Conservation (phyloP, 2,797 vertebrate species). For the Argya squamiceps region DNA sequence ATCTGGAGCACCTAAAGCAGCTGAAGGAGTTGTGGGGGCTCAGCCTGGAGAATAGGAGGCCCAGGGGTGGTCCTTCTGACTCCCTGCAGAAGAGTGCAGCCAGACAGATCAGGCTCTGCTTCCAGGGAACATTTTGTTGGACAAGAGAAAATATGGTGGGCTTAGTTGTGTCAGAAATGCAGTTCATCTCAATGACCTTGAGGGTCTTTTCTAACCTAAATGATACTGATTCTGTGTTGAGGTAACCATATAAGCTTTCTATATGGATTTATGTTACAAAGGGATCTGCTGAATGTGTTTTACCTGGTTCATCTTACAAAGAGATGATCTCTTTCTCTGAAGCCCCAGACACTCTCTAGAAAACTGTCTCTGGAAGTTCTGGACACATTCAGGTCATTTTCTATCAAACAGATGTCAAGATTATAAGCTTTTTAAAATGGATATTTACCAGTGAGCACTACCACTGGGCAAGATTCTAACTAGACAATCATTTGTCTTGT, state of each 20-base stretch:
- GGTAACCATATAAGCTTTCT: neutral
- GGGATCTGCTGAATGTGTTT: neutral
- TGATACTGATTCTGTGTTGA: neutral
- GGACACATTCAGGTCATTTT: rapidly evolving
- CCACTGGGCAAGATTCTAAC: neutral
- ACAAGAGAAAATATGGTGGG: neutral
- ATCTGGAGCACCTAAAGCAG: neutral
- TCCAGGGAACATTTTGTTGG: too few relatives aligned
- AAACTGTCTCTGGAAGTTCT: neutral
- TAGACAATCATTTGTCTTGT: neutral
- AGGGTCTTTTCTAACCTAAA: neutral
- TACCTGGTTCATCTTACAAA: neutral
- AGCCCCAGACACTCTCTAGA: neutral
- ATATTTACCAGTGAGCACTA: neutral
- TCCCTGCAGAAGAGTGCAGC: neutral
- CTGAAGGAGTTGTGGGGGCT: neutral
- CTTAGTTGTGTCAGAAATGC: neutral
- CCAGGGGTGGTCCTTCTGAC: neutral
- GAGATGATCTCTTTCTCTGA: neutral
- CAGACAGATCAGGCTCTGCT: neutral
- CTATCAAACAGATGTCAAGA: neutral
- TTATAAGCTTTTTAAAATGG: neutral
- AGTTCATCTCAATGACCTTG: neutral
- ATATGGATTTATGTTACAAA: neutral
- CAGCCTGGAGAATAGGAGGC: neutral